phyloP scores from a whole-genome alignment of 1,140 invertebrate species.

The Ips nitidus region DNA sequence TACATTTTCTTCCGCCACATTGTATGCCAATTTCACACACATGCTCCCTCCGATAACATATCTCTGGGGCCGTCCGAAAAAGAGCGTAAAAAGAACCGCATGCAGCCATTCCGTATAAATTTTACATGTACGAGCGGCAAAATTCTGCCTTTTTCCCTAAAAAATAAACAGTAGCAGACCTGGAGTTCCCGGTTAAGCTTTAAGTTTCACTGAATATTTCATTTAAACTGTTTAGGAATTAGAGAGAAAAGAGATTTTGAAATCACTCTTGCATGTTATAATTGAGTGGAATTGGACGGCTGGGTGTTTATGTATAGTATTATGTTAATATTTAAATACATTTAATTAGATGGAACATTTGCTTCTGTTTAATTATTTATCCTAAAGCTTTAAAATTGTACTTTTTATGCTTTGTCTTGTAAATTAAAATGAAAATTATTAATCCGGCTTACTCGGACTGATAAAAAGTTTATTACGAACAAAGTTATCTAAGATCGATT shows the following conservation, averaged over 20 bases:
- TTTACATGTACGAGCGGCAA: constrained; percentile 14
- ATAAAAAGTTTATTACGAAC: too few species aligned
- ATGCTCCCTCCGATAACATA: constrained; percentile 4
- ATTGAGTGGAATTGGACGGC: too few species aligned
- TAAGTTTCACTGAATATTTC: constrained; percentile 6
- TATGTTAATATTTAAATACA: too few species aligned
- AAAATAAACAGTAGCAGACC: constrained; percentile 5
- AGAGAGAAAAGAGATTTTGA: constrained; percentile 2
- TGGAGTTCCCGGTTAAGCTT: neutral
- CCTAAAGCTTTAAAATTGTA: too few species aligned
- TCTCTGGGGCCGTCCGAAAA: neutral
- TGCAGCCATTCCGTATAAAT: constrained; percentile 2
- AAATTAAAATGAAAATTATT: too few species aligned
- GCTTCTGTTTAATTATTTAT: too few species aligned
- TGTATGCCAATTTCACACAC: constrained; percentile 8
- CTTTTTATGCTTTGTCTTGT: too few species aligned
- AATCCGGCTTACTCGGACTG: too few species aligned
- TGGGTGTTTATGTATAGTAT: too few species aligned
- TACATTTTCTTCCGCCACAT: neutral
- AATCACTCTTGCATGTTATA: neutral
- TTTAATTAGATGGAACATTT: too few species aligned
- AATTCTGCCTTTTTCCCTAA: neutral
- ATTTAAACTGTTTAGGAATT: constrained; percentile 5
- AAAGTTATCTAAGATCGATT: too few species aligned
- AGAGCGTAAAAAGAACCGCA: constrained; percentile 11